Evolutionary conservation across 2,888 invertebrate genomes (phyloP).

Genomic region (Athetis lepigone): DNA sequence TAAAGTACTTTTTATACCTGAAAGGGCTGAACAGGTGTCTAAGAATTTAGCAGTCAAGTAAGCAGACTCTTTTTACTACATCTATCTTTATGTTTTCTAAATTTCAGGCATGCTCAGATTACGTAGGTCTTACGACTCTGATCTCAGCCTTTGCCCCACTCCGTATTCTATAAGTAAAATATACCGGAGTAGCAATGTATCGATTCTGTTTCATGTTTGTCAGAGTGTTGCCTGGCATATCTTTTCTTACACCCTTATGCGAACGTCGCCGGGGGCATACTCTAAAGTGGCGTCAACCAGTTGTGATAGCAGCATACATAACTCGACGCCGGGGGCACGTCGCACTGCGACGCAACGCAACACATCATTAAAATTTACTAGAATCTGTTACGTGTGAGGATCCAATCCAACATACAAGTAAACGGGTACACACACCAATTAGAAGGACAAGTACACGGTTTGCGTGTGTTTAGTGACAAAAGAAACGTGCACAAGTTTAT

Average conservation of each 20-base stretch:
- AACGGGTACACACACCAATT: constrained; percentile 62
- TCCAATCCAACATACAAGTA: constrained; percentile 45
- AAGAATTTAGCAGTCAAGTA: too few species aligned
- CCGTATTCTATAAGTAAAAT: neutral
- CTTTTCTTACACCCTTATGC: constrained; percentile 22
- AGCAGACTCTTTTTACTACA: too few species aligned
- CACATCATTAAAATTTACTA: constrained; percentile 83
- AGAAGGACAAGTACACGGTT: constrained; percentile 42
- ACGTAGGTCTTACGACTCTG: too few species aligned
- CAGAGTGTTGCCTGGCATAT: constrained; percentile 10
- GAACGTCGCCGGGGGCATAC: constrained; percentile 56
- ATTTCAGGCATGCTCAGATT: too few species aligned
- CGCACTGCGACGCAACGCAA: constrained; percentile 84
- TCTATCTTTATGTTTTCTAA: too few species aligned
- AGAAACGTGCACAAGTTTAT: constrained; percentile 15
- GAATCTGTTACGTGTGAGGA: constrained; percentile 62
- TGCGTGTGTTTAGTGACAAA: constrained; percentile 42
- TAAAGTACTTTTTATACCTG: neutral
- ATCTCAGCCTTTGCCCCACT: neutral
- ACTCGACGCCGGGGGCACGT: constrained; percentile 63
- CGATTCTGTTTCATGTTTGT: constrained; percentile 2
- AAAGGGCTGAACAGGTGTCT: neutral
- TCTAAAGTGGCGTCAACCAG: constrained; percentile 64
- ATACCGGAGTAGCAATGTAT: constrained; percentile 2
- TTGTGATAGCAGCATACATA: constrained; percentile 61